Evolutionary conservation across 2,113 vertebrate species (phyloP).

Genomic region (Callipepla squamata): DNA sequence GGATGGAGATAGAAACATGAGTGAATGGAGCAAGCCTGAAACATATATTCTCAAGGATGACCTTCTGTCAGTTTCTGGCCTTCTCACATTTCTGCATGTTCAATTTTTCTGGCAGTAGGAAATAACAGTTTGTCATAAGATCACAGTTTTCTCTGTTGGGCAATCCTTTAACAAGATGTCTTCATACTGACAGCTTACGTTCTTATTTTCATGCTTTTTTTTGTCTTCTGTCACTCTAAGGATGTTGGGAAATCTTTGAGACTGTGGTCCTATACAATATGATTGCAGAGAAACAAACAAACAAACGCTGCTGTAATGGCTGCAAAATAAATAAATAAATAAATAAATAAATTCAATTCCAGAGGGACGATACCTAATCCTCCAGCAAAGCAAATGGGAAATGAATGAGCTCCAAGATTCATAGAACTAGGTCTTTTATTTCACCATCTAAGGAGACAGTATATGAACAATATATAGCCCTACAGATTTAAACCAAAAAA

Average conservation of each 20-base stretch:
- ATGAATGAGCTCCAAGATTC: background rate
- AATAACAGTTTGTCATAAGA: background rate
- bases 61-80: background rate
- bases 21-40: background rate
- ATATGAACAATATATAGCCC: background rate
- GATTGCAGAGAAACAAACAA: background rate
- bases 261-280: background rate
- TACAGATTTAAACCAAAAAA: conserved; percentile 13
- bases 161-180: background rate
- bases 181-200: background rate
- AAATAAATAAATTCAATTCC: background rate
- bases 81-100: background rate
- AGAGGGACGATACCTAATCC: background rate
- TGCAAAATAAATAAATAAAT: background rate
- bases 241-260: background rate
- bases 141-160: background rate
- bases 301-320: no score
- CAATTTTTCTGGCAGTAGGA: fast-evolving
- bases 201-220: background rate
- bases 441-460: background rate
- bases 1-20: background rate
- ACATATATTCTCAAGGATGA: background rate
- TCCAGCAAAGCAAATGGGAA: background rate
- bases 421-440: background rate
- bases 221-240: background rate